Evolutionary conservation across 2,888 invertebrate genomes (phyloP), one percentile per base, ranked within the genome.

Genomic region (Archips xylosteana): DNA sequence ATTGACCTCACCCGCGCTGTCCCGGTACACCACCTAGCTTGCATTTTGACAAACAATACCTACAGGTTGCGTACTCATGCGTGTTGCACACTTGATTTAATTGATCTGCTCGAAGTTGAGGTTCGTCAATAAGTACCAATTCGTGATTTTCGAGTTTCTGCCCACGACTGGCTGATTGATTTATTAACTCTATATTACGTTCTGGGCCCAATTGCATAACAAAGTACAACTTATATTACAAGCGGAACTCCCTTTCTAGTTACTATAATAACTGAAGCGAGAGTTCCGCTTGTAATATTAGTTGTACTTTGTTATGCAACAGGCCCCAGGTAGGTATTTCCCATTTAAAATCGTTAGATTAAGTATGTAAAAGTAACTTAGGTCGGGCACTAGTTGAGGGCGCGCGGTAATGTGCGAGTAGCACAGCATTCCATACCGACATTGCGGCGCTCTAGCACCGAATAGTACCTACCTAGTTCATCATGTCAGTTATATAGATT

Each of bases 1-100:
- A 73, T 73, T 63, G 63, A 59, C 68, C 72, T 73, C 68, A 54
- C 61, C 62, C 71, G 34, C 23, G 34, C 60, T 9, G n/a, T 36
- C n/a, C 23, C 47, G 23, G 57, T 32, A 32, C 47, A 59, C 23
- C 45, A 8, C 57, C n/a, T 54, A 36, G 23, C 15, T 4, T 62
- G 62, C 60, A 71, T n/a, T 59, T 71, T 23, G 39, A 13, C 36
- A 49, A n/a, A 54, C 23, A 54, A 34, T 34, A 13, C 10, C 36
- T 12, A 23, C 23, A 6, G 45, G 34, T 54, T 54, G 51, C 61
- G 61, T 51, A 42, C 39, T 39, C 23, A 49, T 39, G 61, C 49
- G 68, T 69, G 12, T 9, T 39, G 23, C n/a, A 36, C 23, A 13
- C 36, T 36, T n/a, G n/a, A 23, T 6, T 15, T 57, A 32, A 57